A percentile compares a stretch with the other conserved stretches of the same genome.
Evolutionary conservation across 2,888 invertebrate species (phyloP).

Genomic region (Pristionchus arcanus): DNA sequence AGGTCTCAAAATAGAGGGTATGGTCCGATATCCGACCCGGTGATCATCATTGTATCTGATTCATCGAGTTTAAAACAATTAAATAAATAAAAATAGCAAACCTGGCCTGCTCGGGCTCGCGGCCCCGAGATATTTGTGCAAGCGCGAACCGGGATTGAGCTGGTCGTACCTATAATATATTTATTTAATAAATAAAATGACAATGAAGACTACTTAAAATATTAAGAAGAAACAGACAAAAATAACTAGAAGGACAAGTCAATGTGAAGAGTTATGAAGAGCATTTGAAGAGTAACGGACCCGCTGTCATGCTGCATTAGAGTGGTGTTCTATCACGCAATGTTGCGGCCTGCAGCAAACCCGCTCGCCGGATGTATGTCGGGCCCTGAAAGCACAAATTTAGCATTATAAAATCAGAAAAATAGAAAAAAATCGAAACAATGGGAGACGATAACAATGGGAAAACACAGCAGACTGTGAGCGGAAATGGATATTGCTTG

Average conservation of each 20-base stretch:
- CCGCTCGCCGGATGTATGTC: constrained; percentile 36
- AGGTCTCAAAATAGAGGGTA: no score
- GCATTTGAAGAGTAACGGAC: neutral
- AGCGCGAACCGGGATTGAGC: constrained; percentile 15
- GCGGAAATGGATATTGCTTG: no score
- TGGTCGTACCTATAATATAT: neutral
- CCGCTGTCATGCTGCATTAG: constrained; percentile 49
- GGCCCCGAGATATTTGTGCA: constrained; percentile 46
- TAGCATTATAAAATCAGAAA: neutral
- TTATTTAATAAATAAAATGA: neutral
- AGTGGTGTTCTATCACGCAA: neutral
- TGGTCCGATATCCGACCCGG: no score
- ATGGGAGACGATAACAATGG: neutral
- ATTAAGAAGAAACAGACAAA: neutral
- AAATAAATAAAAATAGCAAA: constrained; percentile 3
- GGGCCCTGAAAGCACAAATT: neutral
- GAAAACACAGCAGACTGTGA: no score
- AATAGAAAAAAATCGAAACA: neutral
- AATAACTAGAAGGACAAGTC: neutral
- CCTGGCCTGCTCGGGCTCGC: constrained; percentile 20
- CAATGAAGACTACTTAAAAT: neutral
- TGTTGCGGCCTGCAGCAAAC: constrained; percentile 8
- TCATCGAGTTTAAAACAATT: neutral
- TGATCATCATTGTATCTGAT: neutral
- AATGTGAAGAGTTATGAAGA: neutral